A percentile compares a stretch with the other conserved stretches of the same genome.
phyloP scores from a whole-genome alignment of 2,113 vertebrate species.

The Poeciliopsis prolifica region DNA sequence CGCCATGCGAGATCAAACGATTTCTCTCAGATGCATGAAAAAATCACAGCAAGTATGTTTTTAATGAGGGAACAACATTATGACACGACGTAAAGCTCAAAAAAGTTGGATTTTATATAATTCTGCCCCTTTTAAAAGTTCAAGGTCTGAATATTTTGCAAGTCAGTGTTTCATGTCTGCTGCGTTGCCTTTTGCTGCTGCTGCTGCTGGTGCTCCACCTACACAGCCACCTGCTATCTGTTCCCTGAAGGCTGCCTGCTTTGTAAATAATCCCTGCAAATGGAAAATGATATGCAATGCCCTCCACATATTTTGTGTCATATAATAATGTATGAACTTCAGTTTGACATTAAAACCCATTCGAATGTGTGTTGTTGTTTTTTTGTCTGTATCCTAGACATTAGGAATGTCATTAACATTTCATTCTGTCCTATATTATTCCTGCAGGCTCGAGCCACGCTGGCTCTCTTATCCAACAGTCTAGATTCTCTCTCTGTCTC shows the following conservation, averaged over 20 bases:
- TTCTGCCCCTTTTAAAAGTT: too few species aligned
- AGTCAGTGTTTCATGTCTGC: constrained; percentile 6
- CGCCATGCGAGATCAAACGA: too few species aligned
- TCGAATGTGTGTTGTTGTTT: neutral
- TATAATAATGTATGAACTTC: neutral
- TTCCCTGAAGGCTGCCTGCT: constrained; percentile 5
- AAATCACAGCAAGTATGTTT: too few species aligned
- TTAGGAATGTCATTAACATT: neutral
- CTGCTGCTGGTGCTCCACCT: constrained; percentile 12
- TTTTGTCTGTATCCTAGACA: neutral
- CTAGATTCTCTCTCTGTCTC: neutral
- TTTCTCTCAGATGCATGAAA: too few species aligned
- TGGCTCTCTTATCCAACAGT: neutral
- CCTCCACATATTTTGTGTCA: neutral
- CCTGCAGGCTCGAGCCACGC: neutral
- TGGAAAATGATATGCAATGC: neutral
- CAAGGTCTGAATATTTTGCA: neutral
- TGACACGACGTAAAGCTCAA: too few species aligned
- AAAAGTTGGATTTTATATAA: too few species aligned
- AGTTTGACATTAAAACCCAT: neutral
- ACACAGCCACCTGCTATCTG: constrained; percentile 33
- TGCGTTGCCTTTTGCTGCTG: constrained; percentile 3
- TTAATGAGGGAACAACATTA: too few species aligned
- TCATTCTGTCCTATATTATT: neutral
- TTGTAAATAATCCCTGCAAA: constrained; percentile 21